Conservation (phyloP, 2,888 invertebrate species). For the Drosophila tripunctata region DNA sequence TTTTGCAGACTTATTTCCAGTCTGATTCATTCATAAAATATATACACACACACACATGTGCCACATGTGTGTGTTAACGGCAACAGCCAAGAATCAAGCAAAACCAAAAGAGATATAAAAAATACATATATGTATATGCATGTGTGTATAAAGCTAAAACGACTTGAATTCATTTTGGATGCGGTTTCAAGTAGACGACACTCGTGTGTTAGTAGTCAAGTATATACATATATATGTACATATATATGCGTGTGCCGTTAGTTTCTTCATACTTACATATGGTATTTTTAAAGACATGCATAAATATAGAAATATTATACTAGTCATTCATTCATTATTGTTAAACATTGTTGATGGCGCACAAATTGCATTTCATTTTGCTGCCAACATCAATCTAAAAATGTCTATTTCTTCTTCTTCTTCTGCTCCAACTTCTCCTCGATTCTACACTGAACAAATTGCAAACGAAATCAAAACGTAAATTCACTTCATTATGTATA, state of each 20-base stretch:
- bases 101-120: conserved; percentile 18
- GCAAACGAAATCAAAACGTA: too few relatives aligned
- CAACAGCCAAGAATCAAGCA: conserved; percentile 41
- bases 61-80: conserved; percentile 10
- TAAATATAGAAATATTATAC: conserved; percentile 13
- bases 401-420: conserved; percentile 7
- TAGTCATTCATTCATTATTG: conserved; percentile 13
- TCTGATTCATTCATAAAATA: conserved; percentile 80
- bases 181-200: conserved; percentile 47
- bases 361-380: conserved; percentile 52
- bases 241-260: conserved; percentile 29
- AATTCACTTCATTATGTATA: too few relatives aligned
- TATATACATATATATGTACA: conserved; percentile 1
- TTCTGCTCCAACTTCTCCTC: neutral
- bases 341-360: conserved; percentile 23
- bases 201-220: conserved; percentile 35
- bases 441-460: too few relatives aligned
- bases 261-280: conserved; percentile 3
- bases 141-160: too few relatives aligned
- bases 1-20: conserved; percentile 73
- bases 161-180: conserved; percentile 50
- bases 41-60: neutral
- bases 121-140: too few relatives aligned
- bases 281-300: neutral
- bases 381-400: conserved; percentile 15